Evolutionary conservation across 1,140 invertebrate genomes (phyloP).

Genomic region (Antheraea pernyi): DNA sequence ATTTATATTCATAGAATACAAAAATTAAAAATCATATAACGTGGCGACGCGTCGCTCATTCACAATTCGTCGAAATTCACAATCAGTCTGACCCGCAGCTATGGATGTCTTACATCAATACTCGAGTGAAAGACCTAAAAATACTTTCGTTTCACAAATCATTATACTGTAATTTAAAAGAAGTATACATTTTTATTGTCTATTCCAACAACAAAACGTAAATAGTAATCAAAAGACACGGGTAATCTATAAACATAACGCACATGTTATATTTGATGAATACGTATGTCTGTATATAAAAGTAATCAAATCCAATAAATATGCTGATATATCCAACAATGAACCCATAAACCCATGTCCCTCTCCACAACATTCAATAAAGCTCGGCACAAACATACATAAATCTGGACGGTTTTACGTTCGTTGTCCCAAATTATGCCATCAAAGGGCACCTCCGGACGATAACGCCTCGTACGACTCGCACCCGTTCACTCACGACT

Average conservation of each 20-base stretch:
- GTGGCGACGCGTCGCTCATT: too few species aligned
- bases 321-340: conserved; percentile 28
- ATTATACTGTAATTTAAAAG: too few species aligned
- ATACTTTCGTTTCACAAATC: too few species aligned
- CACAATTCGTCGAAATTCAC: too few species aligned
- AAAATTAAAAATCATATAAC: too few species aligned
- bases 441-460: conserved; percentile 65
- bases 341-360: conserved; percentile 43
- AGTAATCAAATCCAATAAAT: conserved; percentile 13
- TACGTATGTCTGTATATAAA: conserved; percentile 4
- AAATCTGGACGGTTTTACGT: conserved; percentile 68
- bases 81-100: too few species aligned
- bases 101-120: too few species aligned
- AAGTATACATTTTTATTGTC: too few species aligned
- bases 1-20: too few species aligned
- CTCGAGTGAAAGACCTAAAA: too few species aligned
- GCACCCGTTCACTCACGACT: conserved; percentile 39
- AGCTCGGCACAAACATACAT: conserved; percentile 60
- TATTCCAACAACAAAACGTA: too few species aligned
- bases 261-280: not conserved
- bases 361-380: conserved; percentile 67
- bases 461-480: conserved; percentile 31
- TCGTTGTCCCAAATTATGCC: conserved; percentile 70
- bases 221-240: not conserved
- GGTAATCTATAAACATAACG: not conserved